Evolutionary conservation across 2,888 invertebrate genomes (phyloP).

Genomic region (Colletes collaris): DNA sequence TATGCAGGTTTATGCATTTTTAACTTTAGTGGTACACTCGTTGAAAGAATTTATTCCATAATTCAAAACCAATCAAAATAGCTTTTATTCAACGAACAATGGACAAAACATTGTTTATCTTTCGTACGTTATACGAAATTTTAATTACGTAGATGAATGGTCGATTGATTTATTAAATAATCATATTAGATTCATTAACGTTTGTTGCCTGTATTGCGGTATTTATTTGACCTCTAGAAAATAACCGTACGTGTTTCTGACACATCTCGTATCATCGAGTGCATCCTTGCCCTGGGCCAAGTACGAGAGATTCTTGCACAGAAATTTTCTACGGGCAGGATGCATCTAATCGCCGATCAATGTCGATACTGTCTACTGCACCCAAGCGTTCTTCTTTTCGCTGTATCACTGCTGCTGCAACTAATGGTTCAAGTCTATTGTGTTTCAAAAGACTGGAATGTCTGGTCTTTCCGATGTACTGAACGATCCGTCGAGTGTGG

Average conservation of each 20-base stretch:
- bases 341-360: slow-evolving; percentile 56
- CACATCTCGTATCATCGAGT: not conserved
- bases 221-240: too few species aligned
- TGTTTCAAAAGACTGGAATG: slow-evolving; percentile 41
- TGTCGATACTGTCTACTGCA: slow-evolving; percentile 40
- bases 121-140: too few species aligned
- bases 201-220: too few species aligned
- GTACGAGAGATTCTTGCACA: not conserved
- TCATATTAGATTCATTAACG: too few species aligned
- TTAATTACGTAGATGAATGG: too few species aligned
- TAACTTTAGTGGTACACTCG: too few species aligned
- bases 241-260: not conserved
- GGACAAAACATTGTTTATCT: too few species aligned
- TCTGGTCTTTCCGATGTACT: slow-evolving; percentile 21
- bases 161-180: too few species aligned
- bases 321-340: slow-evolving; percentile 23
- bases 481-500: slow-evolving; percentile 22
- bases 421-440: slow-evolving; percentile 56
- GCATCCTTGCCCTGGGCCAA: not conserved
- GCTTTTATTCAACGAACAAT: too few species aligned
- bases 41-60: too few species aligned
- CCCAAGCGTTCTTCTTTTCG: slow-evolving; percentile 45
- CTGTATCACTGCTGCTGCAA: slow-evolving; percentile 47
- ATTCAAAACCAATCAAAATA: too few species aligned
- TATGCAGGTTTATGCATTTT: too few species aligned